phyloP scores from a whole-genome alignment of 2,888 invertebrate genomes.

The Phymatocera aterrima region DNA sequence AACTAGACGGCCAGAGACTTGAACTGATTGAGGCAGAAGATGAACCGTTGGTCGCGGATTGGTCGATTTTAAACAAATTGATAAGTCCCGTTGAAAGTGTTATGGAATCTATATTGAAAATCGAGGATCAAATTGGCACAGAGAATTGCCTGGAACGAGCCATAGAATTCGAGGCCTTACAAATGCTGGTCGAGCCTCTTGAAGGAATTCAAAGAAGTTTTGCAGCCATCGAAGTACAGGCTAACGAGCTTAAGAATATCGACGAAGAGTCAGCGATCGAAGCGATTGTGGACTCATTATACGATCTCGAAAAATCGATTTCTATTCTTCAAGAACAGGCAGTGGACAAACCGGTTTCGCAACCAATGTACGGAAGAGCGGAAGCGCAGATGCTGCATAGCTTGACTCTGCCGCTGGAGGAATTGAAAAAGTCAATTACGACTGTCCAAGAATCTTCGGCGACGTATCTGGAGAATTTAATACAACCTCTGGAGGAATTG shows the following conservation, averaged over 20 bases:
- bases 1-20: slow-evolving; percentile 3
- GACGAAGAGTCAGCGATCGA: slow-evolving; percentile 56
- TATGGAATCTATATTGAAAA: slow-evolving; percentile 49
- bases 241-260: slow-evolving; percentile 31
- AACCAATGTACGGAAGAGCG: slow-evolving; percentile 47
- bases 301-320: slow-evolving; percentile 60
- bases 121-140: slow-evolving; percentile 46
- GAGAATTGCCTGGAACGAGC: slow-evolving; percentile 34
- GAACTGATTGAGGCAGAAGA: slow-evolving; percentile 5
- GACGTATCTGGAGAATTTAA: slow-evolving; percentile 54
- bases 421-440: slow-evolving; percentile 55
- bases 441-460: slow-evolving; percentile 55
- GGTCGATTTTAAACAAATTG: slow-evolving; percentile 54
- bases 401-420: slow-evolving; percentile 52
- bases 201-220: slow-evolving; percentile 53
- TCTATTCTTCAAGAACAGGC: slow-evolving; percentile 57
- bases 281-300: slow-evolving; percentile 59
- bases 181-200: slow-evolving; percentile 16
- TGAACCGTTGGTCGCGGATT: slow-evolving; percentile 49
- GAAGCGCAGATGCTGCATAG: slow-evolving; percentile 50
- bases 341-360: slow-evolving; percentile 50
- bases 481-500: slow-evolving; percentile 52
- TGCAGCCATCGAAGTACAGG: slow-evolving; percentile 45
- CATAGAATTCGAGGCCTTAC: slow-evolving; percentile 36
- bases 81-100: slow-evolving; percentile 53